Evolutionary conservation across 2,113 vertebrate species (phyloP).

Genomic region (Echinops telfairi): DNA sequence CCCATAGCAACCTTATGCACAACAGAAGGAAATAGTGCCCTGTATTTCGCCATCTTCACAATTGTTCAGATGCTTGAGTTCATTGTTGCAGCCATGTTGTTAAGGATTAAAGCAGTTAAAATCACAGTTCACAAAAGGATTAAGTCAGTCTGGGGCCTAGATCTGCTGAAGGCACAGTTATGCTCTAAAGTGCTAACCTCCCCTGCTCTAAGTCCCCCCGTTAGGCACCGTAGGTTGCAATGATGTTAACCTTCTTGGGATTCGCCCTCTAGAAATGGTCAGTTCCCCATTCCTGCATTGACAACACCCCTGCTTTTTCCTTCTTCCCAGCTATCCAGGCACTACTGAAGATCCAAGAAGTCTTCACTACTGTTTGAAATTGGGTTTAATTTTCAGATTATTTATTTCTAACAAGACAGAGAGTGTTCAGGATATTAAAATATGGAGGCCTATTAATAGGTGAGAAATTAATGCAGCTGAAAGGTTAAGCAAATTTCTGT

Average conservation of each 20-base stretch:
- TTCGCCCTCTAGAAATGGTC: neutral
- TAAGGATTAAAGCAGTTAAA: no score
- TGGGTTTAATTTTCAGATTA: neutral
- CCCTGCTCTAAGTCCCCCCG: neutral
- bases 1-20: no score
- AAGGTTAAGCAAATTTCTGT: neutral
- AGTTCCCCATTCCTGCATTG: neutral
- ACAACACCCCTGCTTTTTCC: neutral
- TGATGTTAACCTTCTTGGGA: neutral
- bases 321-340: neutral
- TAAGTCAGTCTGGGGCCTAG: neutral
- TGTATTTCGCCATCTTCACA: no score
- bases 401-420: slow-evolving; percentile 7
- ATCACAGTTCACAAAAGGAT: neutral
- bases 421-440: neutral
- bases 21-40: no score
- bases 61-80: no score
- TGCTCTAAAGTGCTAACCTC: neutral
- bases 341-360: neutral
- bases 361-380: neutral
- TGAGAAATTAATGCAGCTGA: neutral
- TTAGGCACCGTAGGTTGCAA: neutral
- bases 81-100: no score
- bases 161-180: neutral
- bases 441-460: neutral